These are phyloP conservation scores for Ceyx cyanopectus DNA, from an alignment of 2,113 vertebrate species.

Conservation along the genomic window DNA sequence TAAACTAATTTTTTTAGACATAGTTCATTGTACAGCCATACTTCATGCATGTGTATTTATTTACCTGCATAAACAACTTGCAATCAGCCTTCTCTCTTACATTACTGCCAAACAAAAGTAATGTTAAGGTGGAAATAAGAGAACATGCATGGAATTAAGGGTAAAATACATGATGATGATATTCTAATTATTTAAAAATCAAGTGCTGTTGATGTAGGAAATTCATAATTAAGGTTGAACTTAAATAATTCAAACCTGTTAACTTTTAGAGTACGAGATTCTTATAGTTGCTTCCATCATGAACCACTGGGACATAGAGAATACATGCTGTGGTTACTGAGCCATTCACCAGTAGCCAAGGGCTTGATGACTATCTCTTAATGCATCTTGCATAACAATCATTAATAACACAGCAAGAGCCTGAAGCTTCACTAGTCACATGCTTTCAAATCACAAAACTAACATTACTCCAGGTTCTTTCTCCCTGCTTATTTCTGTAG, in stretches of 20 bases:
- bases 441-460: slow-evolving; percentile 1
- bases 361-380: slow-evolving; percentile 16
- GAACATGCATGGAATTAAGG: background rate
- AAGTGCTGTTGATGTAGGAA: background rate
- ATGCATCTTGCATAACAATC: slow-evolving; percentile 41
- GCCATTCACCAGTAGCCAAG: slow-evolving; percentile 35
- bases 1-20: background rate
- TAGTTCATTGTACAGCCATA: background rate
- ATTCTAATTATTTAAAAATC: background rate
- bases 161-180: background rate
- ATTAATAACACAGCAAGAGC: slow-evolving; percentile 5
- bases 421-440: background rate
- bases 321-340: slow-evolving; percentile 14
- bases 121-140: background rate
- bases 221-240: background rate
- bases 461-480: background rate
- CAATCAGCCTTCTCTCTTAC: background rate
- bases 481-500: background rate
- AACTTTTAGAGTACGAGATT: background rate
- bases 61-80: background rate
- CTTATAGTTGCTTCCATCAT: background rate
- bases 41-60: background rate
- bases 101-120: background rate
- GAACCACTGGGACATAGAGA: background rate
- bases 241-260: background rate